These are phyloP conservation scores for Tenthredo amoena DNA, from an alignment of 2,888 invertebrate genomes.

Conservation along the genomic window DNA sequence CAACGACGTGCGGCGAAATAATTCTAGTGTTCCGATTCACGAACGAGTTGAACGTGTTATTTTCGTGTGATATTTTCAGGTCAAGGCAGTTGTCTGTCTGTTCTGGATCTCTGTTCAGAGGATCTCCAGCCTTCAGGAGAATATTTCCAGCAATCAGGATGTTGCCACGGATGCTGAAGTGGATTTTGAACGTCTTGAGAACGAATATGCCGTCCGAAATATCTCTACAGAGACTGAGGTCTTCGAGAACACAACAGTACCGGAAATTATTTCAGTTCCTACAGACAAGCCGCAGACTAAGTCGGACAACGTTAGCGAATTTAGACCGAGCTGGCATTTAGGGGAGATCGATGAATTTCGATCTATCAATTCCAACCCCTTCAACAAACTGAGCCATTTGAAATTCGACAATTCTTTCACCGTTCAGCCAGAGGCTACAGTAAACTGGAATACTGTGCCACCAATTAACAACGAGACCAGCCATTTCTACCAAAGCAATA, in stretches of 20 bases:
- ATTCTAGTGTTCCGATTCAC: neutral
- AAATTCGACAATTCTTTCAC: conserved; percentile 61
- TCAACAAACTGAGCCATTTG: conserved; percentile 64
- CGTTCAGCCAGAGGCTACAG: conserved; percentile 5
- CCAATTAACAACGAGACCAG: conserved; percentile 16
- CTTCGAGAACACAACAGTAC: neutral
- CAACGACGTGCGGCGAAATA: neutral
- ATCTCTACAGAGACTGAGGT: neutral
- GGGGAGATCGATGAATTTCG: conserved; percentile 65
- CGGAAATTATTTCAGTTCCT: neutral
- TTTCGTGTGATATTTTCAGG: conserved; percentile 23
- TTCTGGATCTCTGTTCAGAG: conserved; percentile 32
- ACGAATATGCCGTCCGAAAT: conserved; percentile 52
- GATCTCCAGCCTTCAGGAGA: conserved; percentile 35
- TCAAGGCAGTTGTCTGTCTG: conserved; percentile 39
- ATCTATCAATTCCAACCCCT: conserved; percentile 57
- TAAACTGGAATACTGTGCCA: neutral
- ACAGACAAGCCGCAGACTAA: neutral
- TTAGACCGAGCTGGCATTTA: conserved; percentile 69
- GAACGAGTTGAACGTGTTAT: conserved; percentile 24
- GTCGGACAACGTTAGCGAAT: conserved; percentile 51
- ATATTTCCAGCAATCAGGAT: neutral
- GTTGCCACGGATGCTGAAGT: conserved; percentile 32
- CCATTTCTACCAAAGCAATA: neutral
- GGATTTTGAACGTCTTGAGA: conserved; percentile 52